Percentiles rank a stretch among this genome's conserved stretches.
Conservation (phyloP, 2,888 invertebrate genomes). For the Temnothorax unifasciatus region DNA sequence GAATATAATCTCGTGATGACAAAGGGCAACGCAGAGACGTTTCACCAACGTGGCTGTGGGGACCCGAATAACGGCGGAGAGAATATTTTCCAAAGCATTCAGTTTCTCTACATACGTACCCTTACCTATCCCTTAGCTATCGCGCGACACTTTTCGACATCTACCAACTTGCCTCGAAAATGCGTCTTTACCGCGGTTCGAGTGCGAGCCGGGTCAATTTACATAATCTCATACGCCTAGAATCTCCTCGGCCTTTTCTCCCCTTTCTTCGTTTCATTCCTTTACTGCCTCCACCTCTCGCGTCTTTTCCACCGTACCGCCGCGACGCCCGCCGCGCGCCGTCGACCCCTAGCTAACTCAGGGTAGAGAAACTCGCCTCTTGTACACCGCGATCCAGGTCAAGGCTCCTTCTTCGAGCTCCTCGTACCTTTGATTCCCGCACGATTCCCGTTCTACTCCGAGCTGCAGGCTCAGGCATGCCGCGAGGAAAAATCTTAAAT, state of each 20-base stretch:
- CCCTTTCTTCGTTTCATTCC: slow-evolving; percentile 44
- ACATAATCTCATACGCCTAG: slow-evolving; percentile 74
- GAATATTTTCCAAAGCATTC: slow-evolving; percentile 60
- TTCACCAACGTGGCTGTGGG: not conserved
- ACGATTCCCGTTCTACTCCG: slow-evolving; percentile 34
- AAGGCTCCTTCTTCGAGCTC: slow-evolving; percentile 65
- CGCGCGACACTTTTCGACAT: slow-evolving; percentile 60
- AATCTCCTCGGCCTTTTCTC: slow-evolving; percentile 48
- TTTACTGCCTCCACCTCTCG: slow-evolving; percentile 18
- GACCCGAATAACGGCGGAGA: slow-evolving; percentile 29
- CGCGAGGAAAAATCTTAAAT: slow-evolving; percentile 75
- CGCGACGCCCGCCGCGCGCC: not conserved
- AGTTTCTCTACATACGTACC: slow-evolving; percentile 41
- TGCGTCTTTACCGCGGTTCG: slow-evolving; percentile 61
- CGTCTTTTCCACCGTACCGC: slow-evolving; percentile 22
- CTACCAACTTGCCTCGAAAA: slow-evolving; percentile 59
- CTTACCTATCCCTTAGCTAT: slow-evolving; percentile 25
- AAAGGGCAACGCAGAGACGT: not conserved
- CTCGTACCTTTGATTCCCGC: slow-evolving; percentile 66
- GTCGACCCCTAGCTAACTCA: slow-evolving; percentile 37
- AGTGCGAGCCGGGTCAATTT: slow-evolving; percentile 73
- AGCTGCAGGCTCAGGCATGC: slow-evolving; percentile 41
- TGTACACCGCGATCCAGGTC: slow-evolving; percentile 66
- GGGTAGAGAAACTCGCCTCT: slow-evolving; percentile 55
- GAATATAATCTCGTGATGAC: slow-evolving; percentile 5